Conservation (phyloP, 2,797 vertebrate species). For the Lagodon rhomboides region DNA sequence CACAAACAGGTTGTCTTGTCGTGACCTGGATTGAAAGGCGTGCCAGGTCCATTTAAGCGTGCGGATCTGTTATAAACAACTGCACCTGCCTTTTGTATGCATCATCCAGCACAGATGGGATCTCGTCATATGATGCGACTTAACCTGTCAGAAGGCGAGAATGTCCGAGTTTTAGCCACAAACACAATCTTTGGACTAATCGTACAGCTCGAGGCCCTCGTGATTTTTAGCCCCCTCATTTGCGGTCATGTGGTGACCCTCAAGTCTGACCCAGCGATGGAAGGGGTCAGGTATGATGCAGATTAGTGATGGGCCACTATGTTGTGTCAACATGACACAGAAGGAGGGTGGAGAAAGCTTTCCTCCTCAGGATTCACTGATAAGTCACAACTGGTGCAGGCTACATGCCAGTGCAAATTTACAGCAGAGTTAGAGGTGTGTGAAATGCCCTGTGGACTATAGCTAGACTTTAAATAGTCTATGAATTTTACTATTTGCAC, state of each 20-base stretch:
- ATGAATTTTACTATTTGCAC: too few species aligned
- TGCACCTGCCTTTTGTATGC: constrained; percentile 55
- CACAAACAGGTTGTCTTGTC: constrained; percentile 58
- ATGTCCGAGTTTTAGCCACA: constrained; percentile 10
- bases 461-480: too few species aligned
- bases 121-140: constrained; percentile 54
- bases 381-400: constrained; percentile 31
- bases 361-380: constrained; percentile 38
- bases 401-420: constrained; percentile 10
- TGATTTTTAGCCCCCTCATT: constrained; percentile 57
- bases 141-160: constrained; percentile 26
- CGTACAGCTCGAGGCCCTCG: constrained; percentile 25
- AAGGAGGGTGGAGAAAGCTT: constrained; percentile 42
- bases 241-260: constrained; percentile 71
- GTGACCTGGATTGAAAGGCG: constrained; percentile 40
- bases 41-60: constrained; percentile 34
- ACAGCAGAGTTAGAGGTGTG: not conserved
- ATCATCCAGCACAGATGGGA: constrained; percentile 1
- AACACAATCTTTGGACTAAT: constrained; percentile 25
- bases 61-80: constrained; percentile 43
- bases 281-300: constrained; percentile 68
- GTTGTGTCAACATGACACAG: constrained; percentile 77
- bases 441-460: too few species aligned
- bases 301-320: constrained; percentile 72
- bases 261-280: constrained; percentile 47